Evolutionary conservation across 2,113 vertebrate genomes (phyloP).

Genomic region (Polyodon spathula): DNA sequence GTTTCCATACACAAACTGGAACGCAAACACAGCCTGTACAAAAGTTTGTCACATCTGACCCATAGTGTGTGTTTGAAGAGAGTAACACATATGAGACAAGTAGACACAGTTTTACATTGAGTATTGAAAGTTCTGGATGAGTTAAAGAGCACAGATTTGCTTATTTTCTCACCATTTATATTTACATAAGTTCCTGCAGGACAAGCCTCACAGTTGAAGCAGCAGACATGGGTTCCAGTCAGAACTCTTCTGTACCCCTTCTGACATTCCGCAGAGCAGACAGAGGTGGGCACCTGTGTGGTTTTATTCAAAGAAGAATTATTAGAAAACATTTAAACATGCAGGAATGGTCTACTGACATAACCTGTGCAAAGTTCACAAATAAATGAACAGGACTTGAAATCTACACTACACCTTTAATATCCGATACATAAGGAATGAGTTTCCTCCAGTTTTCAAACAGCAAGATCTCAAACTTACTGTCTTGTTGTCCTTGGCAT

Average conservation of each 20-base stretch:
- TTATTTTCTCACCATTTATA: slow-evolving; percentile 46
- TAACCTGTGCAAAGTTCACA: too few relatives aligned
- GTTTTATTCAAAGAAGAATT: background rate
- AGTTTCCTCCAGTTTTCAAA: background rate
- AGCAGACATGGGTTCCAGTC: slow-evolving; percentile 56
- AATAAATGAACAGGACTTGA: background rate
- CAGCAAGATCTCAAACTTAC: background rate
- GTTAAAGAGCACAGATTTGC: too few relatives aligned
- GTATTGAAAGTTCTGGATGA: too few relatives aligned
- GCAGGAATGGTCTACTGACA: too few relatives aligned
- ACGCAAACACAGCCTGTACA: too few relatives aligned
- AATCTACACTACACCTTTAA: background rate
- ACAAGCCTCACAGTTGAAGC: slow-evolving; percentile 66
- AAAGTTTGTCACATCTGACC: too few relatives aligned
- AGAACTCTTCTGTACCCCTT: slow-evolving; percentile 49
- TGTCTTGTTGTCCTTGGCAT: background rate
- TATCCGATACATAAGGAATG: background rate
- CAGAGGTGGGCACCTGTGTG: background rate
- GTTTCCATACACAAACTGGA: too few relatives aligned
- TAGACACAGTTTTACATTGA: too few relatives aligned
- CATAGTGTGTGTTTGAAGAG: too few relatives aligned
- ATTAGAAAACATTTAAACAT: background rate
- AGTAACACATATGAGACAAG: too few relatives aligned
- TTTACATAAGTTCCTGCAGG: slow-evolving; percentile 57
- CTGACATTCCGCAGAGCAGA: slow-evolving; percentile 60